These are phyloP conservation scores for Cyclura pinguis DNA, from an alignment of 2,797 vertebrate genomes.

Conservation along the genomic window DNA sequence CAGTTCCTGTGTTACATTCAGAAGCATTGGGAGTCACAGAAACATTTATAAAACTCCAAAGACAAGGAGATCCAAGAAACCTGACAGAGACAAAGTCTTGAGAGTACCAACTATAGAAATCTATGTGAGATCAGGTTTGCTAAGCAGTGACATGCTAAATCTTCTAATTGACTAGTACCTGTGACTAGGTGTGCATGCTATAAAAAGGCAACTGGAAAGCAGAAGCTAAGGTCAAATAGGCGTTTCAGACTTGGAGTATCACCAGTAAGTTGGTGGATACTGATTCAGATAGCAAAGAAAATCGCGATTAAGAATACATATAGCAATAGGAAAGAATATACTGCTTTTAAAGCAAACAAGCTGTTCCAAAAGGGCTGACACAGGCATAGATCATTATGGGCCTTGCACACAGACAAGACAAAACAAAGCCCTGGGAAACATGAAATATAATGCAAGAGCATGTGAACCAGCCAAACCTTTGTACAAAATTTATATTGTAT, in stretches of 20 bases:
- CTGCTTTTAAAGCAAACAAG: not conserved
- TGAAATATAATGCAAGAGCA: not conserved
- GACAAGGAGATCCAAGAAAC: conserved; percentile 23
- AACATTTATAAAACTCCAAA: conserved; percentile 9
- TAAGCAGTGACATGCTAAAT: conserved; percentile 59
- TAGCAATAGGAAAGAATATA: not conserved
- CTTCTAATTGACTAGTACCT: conserved; percentile 45
- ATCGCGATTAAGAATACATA: not conserved
- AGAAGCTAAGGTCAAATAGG: conserved; percentile 45
- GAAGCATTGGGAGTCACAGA: fast-evolving
- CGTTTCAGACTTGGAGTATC: conserved; percentile 40
- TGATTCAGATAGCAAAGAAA: not conserved
- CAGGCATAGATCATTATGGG: not conserved
- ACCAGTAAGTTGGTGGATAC: conserved; percentile 13
- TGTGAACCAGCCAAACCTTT: not conserved
- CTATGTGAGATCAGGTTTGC: conserved; percentile 40
- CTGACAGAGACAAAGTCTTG: conserved; percentile 34
- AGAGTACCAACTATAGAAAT: conserved; percentile 20
- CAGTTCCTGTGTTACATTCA: fast-evolving
- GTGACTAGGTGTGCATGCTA: conserved; percentile 27
- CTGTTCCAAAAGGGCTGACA: not conserved
- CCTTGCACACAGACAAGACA: not conserved
- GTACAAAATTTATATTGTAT: not conserved
- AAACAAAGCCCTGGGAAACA: not conserved
- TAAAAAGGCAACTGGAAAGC: conserved; percentile 62